Percentiles rank a stretch among this genome's conserved stretches.
phyloP scores from a whole-genome alignment of 1,140 invertebrate species.

The Phocides pigmalion region DNA sequence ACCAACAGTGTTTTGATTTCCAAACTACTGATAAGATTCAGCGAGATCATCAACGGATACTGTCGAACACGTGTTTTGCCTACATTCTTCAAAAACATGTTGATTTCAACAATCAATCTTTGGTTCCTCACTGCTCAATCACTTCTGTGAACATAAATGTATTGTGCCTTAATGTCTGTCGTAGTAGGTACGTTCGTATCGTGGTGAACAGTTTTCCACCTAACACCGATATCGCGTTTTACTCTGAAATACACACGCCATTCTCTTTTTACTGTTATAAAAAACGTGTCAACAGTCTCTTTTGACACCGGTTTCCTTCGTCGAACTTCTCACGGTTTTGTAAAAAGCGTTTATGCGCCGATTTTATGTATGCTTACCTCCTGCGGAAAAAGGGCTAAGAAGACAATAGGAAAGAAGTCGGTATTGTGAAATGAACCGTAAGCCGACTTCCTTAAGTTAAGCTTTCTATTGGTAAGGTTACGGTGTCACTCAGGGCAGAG shows the following conservation, averaged over 20 bases:
- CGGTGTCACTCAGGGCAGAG: slow-evolving; percentile 37
- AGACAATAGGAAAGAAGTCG: slow-evolving; percentile 1
- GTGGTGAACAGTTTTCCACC: slow-evolving; percentile 4
- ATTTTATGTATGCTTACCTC: slow-evolving; percentile 11
- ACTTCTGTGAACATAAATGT: neutral
- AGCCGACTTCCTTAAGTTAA: slow-evolving; percentile 21
- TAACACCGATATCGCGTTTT: slow-evolving; percentile 19
- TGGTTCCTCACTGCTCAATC: too few relatives aligned
- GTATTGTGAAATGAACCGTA: slow-evolving; percentile 1
- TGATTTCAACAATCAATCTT: too few relatives aligned
- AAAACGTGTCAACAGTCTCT: slow-evolving; percentile 23
- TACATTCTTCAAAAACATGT: too few relatives aligned
- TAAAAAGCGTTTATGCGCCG: slow-evolving; percentile 4
- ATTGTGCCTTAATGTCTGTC: neutral
- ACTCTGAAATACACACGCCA: slow-evolving; percentile 13
- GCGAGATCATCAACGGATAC: neutral
- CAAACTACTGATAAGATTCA: slow-evolving; percentile 6
- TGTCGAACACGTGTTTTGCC: too few relatives aligned
- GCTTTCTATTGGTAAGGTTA: slow-evolving; percentile 26
- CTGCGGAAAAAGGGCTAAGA: slow-evolving; percentile 16
- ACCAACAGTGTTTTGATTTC: slow-evolving; percentile 21
- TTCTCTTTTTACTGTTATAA: slow-evolving; percentile 14
- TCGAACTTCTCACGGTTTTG: slow-evolving; percentile 23
- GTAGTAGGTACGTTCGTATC: neutral
- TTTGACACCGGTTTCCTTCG: slow-evolving; percentile 25